Evolutionary conservation across 2,888 invertebrate species (phyloP).

Genomic region (Ariolimax columbianus): DNA sequence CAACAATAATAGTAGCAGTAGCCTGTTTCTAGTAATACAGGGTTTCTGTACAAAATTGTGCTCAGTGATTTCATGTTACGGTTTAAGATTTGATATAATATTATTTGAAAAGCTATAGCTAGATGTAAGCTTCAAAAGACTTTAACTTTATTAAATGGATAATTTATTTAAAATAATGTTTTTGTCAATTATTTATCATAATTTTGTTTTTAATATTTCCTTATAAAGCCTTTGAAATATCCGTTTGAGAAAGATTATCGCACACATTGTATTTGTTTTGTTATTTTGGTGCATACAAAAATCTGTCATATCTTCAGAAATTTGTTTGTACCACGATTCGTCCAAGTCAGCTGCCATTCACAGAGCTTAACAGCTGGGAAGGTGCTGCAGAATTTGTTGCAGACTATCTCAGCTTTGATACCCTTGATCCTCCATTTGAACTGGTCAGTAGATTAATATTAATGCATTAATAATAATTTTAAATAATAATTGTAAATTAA

Average conservation of each 20-base stretch:
- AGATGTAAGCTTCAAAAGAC: too few species aligned
- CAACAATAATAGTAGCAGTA: too few species aligned
- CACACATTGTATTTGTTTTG: neutral
- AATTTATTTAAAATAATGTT: too few species aligned
- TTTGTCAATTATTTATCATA: neutral
- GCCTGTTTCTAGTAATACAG: too few species aligned
- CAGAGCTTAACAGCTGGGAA: constrained; percentile 86
- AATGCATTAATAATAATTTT: too few species aligned
- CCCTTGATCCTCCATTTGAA: constrained; percentile 81
- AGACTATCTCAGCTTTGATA: constrained; percentile 88
- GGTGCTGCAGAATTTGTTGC: constrained; percentile 87
- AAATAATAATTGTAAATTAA: too few species aligned
- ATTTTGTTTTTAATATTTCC: neutral
- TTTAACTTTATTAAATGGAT: too few species aligned
- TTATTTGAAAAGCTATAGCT: too few species aligned
- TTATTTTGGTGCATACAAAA: neutral
- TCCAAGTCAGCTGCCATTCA: constrained; percentile 87
- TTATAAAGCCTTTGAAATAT: neutral
- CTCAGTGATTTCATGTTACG: too few species aligned
- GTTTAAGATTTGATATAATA: too few species aligned
- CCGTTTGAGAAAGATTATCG: neutral
- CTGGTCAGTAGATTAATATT: constrained; percentile 63
- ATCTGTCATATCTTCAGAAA: constrained; percentile 83
- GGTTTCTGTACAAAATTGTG: too few species aligned
- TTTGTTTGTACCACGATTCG: constrained; percentile 91